Evolutionary conservation across 1,140 invertebrate genomes (phyloP), one percentile per base, ranked within the genome.

Genomic region (Nilaparvata lugens): DNA sequence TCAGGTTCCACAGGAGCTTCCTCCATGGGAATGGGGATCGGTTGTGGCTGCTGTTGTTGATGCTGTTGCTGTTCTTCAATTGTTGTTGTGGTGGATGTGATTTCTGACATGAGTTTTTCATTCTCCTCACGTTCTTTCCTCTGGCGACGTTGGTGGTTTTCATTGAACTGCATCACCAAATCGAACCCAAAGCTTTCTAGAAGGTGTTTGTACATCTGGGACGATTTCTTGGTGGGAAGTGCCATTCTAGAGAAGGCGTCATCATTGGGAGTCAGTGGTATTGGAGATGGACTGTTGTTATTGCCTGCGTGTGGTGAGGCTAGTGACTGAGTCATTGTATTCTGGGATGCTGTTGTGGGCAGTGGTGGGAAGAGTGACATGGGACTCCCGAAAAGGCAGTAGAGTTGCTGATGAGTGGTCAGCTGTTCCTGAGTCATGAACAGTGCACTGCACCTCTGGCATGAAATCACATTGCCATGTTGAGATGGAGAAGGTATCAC

Each of bases 81-180:
- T 23, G 60, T 48, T 13, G 42, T 58, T 6, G 62, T 67, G 5
- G 65, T 65, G 3, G 66, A 64, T 40, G 67, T 54, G 3, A 70
- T 63, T 61, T 70, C 68, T 18, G 67, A 63, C n/a, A 69, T 57
- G 25, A 70, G 45, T 63, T 69, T 69, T 61, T 71, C 70, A 24
- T 60, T 69, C 58, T 68, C 65, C 65, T 72, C 68, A 60, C 67
- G 64, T 60, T 70, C 68, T 67, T 84, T 83, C 43, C 76, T 72
- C 57, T 82, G 78, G 38, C 81, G 71, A 68, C 84, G 80, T 70
- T 91, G 88, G 69, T 91, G 87, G 70, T 90, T 90, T 72, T 95
- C 93, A 76, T 95, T 95, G 72, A 94, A 95, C 74, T 96, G 93
- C 91, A 95, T 95, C 4, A 96, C 93, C 63, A 96, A 82, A 72